Conservation (phyloP, 1,140 invertebrate species). For the Protaetia brevitarsis region DNA sequence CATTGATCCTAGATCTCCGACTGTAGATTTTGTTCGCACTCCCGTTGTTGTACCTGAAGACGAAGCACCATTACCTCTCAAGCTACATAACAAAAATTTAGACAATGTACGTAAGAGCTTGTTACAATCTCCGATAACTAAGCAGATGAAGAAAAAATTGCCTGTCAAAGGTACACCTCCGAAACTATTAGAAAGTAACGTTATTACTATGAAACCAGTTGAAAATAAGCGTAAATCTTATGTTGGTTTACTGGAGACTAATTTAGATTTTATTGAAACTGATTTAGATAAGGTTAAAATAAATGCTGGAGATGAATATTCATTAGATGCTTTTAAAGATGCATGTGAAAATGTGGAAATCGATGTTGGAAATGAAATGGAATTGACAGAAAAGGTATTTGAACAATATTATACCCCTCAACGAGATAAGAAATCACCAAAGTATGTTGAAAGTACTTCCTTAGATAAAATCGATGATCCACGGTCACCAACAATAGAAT, state of each 20-base stretch:
- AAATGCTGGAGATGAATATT: too few species aligned
- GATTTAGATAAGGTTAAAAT: slow-evolving; percentile 36
- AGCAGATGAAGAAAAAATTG: not conserved
- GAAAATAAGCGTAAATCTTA: slow-evolving; percentile 41
- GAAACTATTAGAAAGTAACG: slow-evolving; percentile 36
- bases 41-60: slow-evolving; percentile 49
- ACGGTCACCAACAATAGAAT: not conserved
- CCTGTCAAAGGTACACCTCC: slow-evolving; percentile 23
- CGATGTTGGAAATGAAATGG: too few species aligned
- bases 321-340: too few species aligned
- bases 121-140: not conserved
- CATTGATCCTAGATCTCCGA: slow-evolving; percentile 52
- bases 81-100: slow-evolving; percentile 41
- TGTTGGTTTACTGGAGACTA: slow-evolving; percentile 43
- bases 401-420: not conserved
- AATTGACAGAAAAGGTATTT: not conserved
- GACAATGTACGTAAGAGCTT: slow-evolving; percentile 33
- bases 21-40: slow-evolving; percentile 49
- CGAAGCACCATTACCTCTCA: slow-evolving; percentile 27
- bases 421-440: not conserved
- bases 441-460: not conserved
- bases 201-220: slow-evolving; percentile 26
- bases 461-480: not conserved
- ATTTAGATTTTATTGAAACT: slow-evolving; percentile 46
- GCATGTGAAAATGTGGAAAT: too few species aligned